Base-by-base conservation (phyloP, 2,888 invertebrate genomes). In the Parochlus steinenii region DNA sequence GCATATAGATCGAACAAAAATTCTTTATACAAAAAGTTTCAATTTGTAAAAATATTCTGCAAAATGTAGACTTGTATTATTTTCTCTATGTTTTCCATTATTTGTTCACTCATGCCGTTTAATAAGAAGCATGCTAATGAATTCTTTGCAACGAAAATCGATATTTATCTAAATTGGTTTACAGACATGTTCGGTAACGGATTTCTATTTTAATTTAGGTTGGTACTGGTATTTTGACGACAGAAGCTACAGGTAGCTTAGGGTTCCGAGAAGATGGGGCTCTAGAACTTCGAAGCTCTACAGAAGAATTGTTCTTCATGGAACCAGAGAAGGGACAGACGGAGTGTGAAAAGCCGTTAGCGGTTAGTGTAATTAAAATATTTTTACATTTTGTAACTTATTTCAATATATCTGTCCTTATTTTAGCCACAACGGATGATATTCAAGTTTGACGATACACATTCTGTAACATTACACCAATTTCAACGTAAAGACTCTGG, bases 291-390 rank as follows among this genome's bases (percentile, higher is more conserved):
- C 70, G 85, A 46, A 82, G 81, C 38, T 86, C 85, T 41, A 87
- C 86, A 10, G 87, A 87, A 56, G 87, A 87, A 60, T 64, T 87
- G 41, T 82, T 81, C 46, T 77, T 82, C 52, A 74, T 82, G 49
- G 83, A 85, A 56, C 65, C 69, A 24, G 45, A 58, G 49, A 51
- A 59, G 42, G 50, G 56, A 50, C 40, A 47, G 19, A 36, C 30
- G 7, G 36, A 36, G 24, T 36, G 36, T 14, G 36, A 36, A 18
- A 29, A 30, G 17, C 36, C 22, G 8, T 20, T 34, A 6, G 11
- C 37, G 10, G n/a, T 14, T 10, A 42, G 48, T 2, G 47, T 46
- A 35, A n/a, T n/a, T 14, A 27, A 27, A 27, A 27, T 27, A 27
- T 27, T 27, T 27, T 12, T 27, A n/a, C 27, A n/a, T 22, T 22